Evolutionary conservation across 2,797 vertebrate genomes (phyloP), one percentile per base, ranked within the genome.

Genomic region (Urophycis tenuis): DNA sequence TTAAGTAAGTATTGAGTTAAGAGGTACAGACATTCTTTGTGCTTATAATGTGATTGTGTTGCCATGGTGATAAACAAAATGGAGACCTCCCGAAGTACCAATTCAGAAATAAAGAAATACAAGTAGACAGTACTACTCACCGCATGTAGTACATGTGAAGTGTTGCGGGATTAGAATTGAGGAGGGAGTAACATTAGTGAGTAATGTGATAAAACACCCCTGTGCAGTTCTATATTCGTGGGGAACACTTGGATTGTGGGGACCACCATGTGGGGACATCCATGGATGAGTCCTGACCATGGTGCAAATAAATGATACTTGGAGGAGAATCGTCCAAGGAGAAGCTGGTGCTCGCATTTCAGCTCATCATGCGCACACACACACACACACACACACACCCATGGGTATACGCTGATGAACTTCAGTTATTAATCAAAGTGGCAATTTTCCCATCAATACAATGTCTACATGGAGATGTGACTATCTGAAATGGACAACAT

Each of bases 251-350:
- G 22, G 7, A n/a, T 60, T 60, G 22, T 60, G 53, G 49, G 3
- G 22, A 22, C 49, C 3, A 22, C 22, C 49, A 53, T 53, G 7
- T 7, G 49, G 49, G 49, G 49, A 53, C 49, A 53, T 22, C 15
- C 49, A 64, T 29, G 1, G n/a, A 60, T 60, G 53, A 64, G 53
- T 64, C 8, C 33, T 72, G 73, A 73, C 81, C 77, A 75, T 86
- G 85, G 80, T 85, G 80, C 74, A 10, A 60, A 80, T 81, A 80
- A 81, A 83, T 83, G 76, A 8, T 0, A 14, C 8, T 72, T 31
- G 3, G n/a, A 29, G 64, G 35, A 73, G 72, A 41, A 73, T 41
- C 36, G 15, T 71, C 5, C 12, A 3, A 45, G 30, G n/a, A 25
- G 76, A 73, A 72, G 72, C 75, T 2, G 17, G 35, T 71, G 73